These are phyloP conservation scores for Heterocephalus glaber DNA, from an alignment of 2,113 vertebrate genomes.

Conservation along the genomic window DNA sequence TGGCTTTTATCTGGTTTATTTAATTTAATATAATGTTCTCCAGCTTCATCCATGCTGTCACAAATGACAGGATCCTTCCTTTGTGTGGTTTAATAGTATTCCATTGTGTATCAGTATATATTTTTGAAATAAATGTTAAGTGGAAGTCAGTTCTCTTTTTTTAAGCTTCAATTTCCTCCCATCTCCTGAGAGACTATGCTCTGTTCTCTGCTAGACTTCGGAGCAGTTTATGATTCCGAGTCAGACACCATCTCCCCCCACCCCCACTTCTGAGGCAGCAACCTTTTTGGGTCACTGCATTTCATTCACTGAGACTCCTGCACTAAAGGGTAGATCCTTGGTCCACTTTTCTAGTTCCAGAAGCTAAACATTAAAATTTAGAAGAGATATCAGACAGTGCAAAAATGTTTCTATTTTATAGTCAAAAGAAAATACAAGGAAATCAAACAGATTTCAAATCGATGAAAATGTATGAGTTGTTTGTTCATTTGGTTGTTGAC, in stretches of 20 bases:
- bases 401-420: slow-evolving; percentile 43
- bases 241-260: neutral
- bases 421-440: slow-evolving; percentile 33
- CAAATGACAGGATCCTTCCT: neutral
- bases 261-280: neutral
- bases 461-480: slow-evolving; percentile 21
- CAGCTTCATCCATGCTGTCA: neutral
- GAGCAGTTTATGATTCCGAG: neutral
- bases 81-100: neutral
- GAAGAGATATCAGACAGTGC: slow-evolving; percentile 4
- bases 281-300: neutral
- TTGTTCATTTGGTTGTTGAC: neutral
- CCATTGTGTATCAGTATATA: neutral
- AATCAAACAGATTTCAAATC: neutral
- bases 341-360: neutral
- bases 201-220: neutral
- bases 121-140: slow-evolving; percentile 28
- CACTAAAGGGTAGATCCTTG: neutral
- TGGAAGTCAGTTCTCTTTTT: neutral
- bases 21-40: neutral
- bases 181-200: neutral
- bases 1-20: neutral
- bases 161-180: neutral
- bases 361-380: slow-evolving; percentile 28
- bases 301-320: neutral